Evolutionary conservation across 2,888 invertebrate genomes (phyloP), one percentile per base, ranked within the genome.

Genomic region (Coenonympha glycerion): DNA sequence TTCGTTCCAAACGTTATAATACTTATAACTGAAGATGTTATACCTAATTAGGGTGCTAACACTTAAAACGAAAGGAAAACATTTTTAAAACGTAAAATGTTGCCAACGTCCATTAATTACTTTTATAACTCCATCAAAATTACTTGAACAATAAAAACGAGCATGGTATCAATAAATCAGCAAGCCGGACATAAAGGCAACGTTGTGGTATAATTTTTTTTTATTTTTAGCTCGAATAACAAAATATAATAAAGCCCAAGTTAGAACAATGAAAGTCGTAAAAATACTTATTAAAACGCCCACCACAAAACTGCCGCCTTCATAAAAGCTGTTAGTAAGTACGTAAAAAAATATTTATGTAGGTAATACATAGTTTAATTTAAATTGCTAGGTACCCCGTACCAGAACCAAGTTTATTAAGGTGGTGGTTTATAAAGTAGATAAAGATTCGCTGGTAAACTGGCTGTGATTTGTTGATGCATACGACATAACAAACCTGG

Each of bases 111-210:
- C 33, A 16, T 44, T 42, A 44, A 33, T 44, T 44, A 44, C 34
- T 45, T 45, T 45, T 45, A 45, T 34, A 34, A 45, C 45, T 34
- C 45, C 34, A 45, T 45, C 33, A 45, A 45, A 45, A 45, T 45
- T 45, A 34, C 45, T 45, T 6, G 22, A 45, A 45, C 45, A 45
- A 45, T 34, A 45, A 45, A 45, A 45, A 34, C 34, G 45, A 45
- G 34, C 45, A 34, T 34, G 33, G 33, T 24, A 18, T 34, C 34
- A 45, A 45, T 45, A 45, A 45, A 45, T 45, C 45, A 45, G 34
- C 33, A 33, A 11, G 45, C 24, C 22, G 34, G 18, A 45, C 34
- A 34, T 45, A 34, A 45, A 45, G 24, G 45, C 33, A 33, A 45
- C 45, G 34, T 45, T 45, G 45, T 34, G 45, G 45, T 24, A 34